These are phyloP conservation scores for Coluber constrictor DNA, from an alignment of 2,797 vertebrate genomes.

Conservation along the genomic window DNA sequence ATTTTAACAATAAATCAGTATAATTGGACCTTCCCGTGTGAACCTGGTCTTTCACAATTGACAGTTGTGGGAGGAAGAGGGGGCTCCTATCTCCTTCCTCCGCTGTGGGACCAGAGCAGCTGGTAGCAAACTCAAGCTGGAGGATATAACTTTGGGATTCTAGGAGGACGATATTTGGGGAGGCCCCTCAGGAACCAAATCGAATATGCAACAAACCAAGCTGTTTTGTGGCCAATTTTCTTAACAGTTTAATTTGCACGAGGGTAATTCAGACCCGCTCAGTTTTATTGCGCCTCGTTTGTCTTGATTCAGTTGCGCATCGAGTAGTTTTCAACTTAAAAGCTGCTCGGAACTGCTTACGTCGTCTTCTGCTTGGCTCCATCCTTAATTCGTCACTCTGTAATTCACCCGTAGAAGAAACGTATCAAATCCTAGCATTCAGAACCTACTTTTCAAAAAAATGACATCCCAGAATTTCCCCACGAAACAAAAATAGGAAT, in stretches of 20 bases:
- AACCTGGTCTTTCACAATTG: no score
- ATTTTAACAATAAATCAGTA: no score
- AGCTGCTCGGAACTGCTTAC: not conserved
- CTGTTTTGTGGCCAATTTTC: not conserved
- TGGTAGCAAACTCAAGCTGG: not conserved
- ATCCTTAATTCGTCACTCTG: not conserved
- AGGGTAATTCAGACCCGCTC: not conserved
- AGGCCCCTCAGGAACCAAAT: not conserved
- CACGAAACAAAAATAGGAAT: not conserved
- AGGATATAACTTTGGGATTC: not conserved
- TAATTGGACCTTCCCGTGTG: no score
- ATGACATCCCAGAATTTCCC: not conserved
- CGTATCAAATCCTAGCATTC: not conserved
- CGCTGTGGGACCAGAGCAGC: not conserved
- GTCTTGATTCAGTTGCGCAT: not conserved
- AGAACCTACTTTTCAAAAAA: not conserved
- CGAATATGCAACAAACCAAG: not conserved
- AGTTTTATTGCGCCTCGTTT: not conserved
- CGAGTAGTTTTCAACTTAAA: no score
- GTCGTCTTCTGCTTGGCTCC: not conserved
- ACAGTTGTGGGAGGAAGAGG: not conserved
- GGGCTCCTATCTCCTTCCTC: not conserved
- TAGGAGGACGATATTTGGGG: not conserved
- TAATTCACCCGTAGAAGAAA: not conserved
- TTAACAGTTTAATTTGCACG: not conserved